Percentiles rank a stretch among this genome's conserved stretches.
Evolutionary conservation across 37 sponge, comb jelly and placozoan genomes (phyloP).

Genomic region (Aplysina aerophoba): DNA sequence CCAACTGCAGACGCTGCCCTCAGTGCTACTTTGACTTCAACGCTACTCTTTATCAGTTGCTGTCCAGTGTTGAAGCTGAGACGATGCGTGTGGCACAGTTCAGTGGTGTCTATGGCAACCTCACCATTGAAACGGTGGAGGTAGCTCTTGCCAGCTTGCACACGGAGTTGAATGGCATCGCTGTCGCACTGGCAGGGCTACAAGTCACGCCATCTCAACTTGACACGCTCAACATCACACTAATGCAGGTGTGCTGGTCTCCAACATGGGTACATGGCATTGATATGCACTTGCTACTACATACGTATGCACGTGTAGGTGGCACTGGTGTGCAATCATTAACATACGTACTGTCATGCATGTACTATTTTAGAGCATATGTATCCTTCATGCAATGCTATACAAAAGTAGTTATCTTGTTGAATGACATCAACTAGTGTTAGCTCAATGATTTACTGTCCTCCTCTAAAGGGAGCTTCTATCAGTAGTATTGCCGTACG

Average conservation of each 20-base stretch:
- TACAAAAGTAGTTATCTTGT: no score
- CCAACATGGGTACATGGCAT: no score
- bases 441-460: no score
- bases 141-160: neutral
- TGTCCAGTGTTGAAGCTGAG: neutral
- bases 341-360: no score
- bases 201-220: neutral
- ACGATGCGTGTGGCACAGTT: neutral
- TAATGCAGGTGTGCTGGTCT: conserved; percentile 10
- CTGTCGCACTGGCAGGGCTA: neutral
- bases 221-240: neutral
- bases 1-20: conserved; percentile 59
- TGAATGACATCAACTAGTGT: no score
- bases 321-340: no score
- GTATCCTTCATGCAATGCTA: no score
- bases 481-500: no score
- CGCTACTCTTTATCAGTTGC: neutral
- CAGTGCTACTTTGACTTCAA: conserved; percentile 41
- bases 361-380: no score
- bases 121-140: neutral
- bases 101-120: neutral
- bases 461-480: no score
- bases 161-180: neutral
- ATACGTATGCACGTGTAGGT: no score
- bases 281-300: no score